phyloP scores from a whole-genome alignment of 2,888 invertebrate species.

The Chromoteleia sp. region DNA sequence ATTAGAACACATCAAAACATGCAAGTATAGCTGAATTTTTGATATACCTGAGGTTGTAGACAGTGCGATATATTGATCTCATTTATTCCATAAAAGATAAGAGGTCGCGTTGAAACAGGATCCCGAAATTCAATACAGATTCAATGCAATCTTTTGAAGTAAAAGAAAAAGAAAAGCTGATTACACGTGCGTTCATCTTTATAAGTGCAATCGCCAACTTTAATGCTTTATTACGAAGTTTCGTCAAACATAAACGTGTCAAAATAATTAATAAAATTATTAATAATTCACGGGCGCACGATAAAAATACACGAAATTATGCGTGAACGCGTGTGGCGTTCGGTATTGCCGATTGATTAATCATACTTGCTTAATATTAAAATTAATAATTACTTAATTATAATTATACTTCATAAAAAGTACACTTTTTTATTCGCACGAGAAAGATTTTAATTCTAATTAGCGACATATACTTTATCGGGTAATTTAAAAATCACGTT shows the following conservation, averaged over 20 bases:
- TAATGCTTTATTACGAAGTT: conserved; percentile 24
- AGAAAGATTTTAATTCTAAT: no score
- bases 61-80: conserved; percentile 7
- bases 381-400: no score
- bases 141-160: neutral
- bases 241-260: no score
- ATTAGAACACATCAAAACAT: no score
- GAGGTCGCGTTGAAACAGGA: conserved; percentile 16
- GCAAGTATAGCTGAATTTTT: neutral
- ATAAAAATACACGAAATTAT: neutral
- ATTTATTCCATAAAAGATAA: conserved; percentile 18
- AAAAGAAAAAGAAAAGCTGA: conserved; percentile 4
- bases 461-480: no score
- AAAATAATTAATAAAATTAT: no score
- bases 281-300: neutral
- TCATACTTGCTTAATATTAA: no score
- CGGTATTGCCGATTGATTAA: no score
- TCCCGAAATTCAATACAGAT: conserved; percentile 24
- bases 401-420: no score
- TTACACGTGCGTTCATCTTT: conserved; percentile 3
- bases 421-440: no score
- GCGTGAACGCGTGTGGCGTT: neutral
- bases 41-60: neutral
- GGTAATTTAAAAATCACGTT: no score
- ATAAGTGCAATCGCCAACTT: neutral